These are phyloP conservation scores for Ptilodon capucinus DNA, from an alignment of 2,888 invertebrate genomes.

Conservation along the genomic window DNA sequence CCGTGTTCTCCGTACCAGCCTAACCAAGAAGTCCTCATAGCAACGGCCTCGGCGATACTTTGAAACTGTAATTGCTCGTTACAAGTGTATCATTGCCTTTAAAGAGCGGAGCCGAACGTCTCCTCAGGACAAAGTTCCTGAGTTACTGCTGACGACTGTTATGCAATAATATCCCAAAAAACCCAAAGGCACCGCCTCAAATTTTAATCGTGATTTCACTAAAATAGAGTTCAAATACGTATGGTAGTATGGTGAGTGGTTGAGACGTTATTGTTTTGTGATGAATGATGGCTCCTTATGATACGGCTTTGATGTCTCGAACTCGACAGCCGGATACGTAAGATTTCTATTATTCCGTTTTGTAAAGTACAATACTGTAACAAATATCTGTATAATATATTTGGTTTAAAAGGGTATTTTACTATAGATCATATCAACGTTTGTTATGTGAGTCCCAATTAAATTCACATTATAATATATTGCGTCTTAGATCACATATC, in stretches of 20 bases:
- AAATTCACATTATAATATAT: too few relatives aligned
- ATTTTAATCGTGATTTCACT: background rate
- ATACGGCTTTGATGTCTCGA: background rate
- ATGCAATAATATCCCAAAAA: background rate
- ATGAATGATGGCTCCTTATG: background rate
- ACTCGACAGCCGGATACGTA: background rate
- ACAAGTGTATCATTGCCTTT: slow-evolving; percentile 39
- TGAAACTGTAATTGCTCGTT: slow-evolving; percentile 44
- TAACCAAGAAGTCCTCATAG: slow-evolving; percentile 2
- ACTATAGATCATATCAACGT: too few relatives aligned
- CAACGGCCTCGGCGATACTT: slow-evolving; percentile 23
- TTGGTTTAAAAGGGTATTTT: too few relatives aligned
- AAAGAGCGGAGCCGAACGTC: slow-evolving; percentile 23
- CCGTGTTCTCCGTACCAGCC: background rate
- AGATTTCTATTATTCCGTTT: background rate
- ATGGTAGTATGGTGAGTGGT: background rate
- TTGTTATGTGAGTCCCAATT: too few relatives aligned
- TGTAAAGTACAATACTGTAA: background rate
- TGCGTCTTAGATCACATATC: too few relatives aligned
- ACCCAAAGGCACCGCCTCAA: background rate
- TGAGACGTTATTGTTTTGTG: background rate
- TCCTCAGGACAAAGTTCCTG: slow-evolving; percentile 11
- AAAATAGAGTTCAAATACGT: background rate
- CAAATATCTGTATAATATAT: too few relatives aligned
- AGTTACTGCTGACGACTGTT: slow-evolving; percentile 21